Conservation (phyloP, 1,140 invertebrate genomes). For the Drosophila guanche region DNA sequence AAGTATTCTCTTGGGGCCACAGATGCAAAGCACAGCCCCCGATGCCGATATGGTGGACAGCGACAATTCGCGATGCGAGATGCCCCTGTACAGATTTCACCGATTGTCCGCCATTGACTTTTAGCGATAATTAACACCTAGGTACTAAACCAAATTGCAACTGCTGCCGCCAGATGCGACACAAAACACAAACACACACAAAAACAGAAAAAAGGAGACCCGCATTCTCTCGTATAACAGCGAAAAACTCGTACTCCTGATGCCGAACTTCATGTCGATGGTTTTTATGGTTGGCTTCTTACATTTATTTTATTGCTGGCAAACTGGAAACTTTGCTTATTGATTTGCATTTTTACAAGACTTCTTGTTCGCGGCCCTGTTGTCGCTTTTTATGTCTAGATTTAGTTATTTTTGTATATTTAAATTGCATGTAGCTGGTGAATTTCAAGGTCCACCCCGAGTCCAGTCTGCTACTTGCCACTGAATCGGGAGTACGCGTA, state of each 20-base stretch:
- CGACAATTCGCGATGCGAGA: slow-evolving; percentile 46
- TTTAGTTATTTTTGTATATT: slow-evolving; percentile 79
- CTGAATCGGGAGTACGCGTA: slow-evolving; percentile 39
- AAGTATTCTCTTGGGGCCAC: slow-evolving; percentile 56
- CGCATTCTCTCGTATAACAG: too few species aligned
- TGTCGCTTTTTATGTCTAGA: slow-evolving; percentile 54
- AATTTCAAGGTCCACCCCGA: slow-evolving; percentile 20
- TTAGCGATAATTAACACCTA: slow-evolving; percentile 82
- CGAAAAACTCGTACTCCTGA: slow-evolving; percentile 1
- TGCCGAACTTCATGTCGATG: slow-evolving; percentile 37
- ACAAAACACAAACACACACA: slow-evolving; percentile 31
- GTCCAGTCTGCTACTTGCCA: slow-evolving; percentile 26
- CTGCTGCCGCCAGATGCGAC: slow-evolving; percentile 59
- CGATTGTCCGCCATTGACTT: slow-evolving; percentile 78
- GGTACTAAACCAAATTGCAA: slow-evolving; percentile 76
- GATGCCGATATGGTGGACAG: slow-evolving; percentile 20
- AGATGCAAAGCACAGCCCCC: slow-evolving; percentile 63
- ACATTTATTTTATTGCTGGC: slow-evolving; percentile 77
- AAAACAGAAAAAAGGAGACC: slow-evolving; percentile 14
- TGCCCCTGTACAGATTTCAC: slow-evolving; percentile 68
- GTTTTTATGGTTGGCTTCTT: slow-evolving; percentile 46
- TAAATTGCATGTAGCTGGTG: slow-evolving; percentile 64
- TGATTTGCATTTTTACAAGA: slow-evolving; percentile 81
- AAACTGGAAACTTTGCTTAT: slow-evolving; percentile 69
- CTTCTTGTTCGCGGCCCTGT: slow-evolving; percentile 54